phyloP scores from a whole-genome alignment of 2,113 vertebrate species.

The Brachypodius melanocephalos region DNA sequence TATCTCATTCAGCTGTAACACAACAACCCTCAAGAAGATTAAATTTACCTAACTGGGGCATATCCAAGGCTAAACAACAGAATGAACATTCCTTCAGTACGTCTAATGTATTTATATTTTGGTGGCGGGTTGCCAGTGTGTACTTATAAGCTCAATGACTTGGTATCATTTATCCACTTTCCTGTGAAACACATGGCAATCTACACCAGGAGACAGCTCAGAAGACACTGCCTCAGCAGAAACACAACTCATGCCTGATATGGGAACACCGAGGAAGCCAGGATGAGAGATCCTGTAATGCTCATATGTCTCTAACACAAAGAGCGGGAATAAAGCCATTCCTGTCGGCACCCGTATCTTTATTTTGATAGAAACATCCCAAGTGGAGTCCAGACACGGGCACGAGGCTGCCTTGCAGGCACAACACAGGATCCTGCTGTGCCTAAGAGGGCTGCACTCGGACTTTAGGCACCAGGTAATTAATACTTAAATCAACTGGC shows the following conservation, averaged over 20 bases:
- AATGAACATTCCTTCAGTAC: constrained; percentile 73
- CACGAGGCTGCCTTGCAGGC: fast-evolving
- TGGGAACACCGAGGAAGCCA: constrained; percentile 36
- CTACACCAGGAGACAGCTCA: constrained; percentile 57
- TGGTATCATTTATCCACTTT: constrained; percentile 70
- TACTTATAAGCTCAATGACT: constrained; percentile 74
- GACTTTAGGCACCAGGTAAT: constrained; percentile 75
- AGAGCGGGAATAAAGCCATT: constrained; percentile 7
- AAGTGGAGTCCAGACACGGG: constrained; percentile 9
- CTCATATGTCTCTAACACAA: constrained; percentile 34
- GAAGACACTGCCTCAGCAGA: constrained; percentile 75
- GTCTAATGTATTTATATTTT: constrained; percentile 74
- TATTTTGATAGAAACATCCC: constrained; percentile 58
- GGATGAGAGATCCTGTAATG: constrained; percentile 24
- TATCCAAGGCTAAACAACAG: constrained; percentile 72
- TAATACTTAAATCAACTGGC: constrained; percentile 78
- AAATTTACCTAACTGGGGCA: constrained; percentile 73
- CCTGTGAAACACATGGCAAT: constrained; percentile 66
- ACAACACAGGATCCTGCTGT: not conserved
- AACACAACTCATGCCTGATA: constrained; percentile 51
- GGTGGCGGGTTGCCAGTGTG: constrained; percentile 70
- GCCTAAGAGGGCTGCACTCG: constrained; percentile 45
- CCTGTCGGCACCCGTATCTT: constrained; percentile 18
- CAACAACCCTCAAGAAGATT: constrained; percentile 69
- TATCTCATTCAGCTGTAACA: constrained; percentile 59